Evolutionary conservation across 2,113 vertebrate species (phyloP), one percentile per base, ranked within the genome.

Genomic region (Perca flavescens): DNA sequence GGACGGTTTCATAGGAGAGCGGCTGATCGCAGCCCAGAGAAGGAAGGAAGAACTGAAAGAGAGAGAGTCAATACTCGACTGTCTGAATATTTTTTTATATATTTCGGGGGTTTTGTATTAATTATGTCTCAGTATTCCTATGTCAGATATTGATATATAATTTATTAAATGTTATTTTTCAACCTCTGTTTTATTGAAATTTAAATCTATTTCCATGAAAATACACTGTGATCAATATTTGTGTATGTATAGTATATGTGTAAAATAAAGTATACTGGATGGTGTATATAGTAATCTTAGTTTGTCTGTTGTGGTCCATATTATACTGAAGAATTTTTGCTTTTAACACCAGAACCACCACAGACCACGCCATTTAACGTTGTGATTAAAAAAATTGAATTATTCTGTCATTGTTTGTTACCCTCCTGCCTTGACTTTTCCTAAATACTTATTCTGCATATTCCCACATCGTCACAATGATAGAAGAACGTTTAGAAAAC

Each of bases 161-260:
- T 99, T 99, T 99, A 99, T 99, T 99, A 97, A 97, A 97, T 96
- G 93, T 94, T 97, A 88, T 89, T 95, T 95, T 97, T 95, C 94
- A 95, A 94, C 93, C 92, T 96, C 94, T 97, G 95, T 97, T 95
- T 11, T 95, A 95, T 96, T 96, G 95, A 94, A 94, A 95, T 96
- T 97, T 96, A 95, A 95, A 95, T 95, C 95, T 96, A 96, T 83
- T 94, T 89, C 82, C 62, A 96, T 96, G 96, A 96, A 96, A 97
- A 95, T 94, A 97, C 97, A 97, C 96, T 96, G 96, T 99, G 96
- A 98, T 97, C 96, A 96, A 93, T 98, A 97, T 98, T 91, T 93
- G 92, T 94, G 76, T 92, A 90, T 91, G 76, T 80, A 81, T 85
- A 89, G 79, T 86, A 85, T 80, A 86, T 89, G 52, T 86, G 85